Evolutionary conservation across 2,113 vertebrate genomes (phyloP), one percentile per base, ranked within the genome.

Genomic region (Acanthochromis polyacanthus): DNA sequence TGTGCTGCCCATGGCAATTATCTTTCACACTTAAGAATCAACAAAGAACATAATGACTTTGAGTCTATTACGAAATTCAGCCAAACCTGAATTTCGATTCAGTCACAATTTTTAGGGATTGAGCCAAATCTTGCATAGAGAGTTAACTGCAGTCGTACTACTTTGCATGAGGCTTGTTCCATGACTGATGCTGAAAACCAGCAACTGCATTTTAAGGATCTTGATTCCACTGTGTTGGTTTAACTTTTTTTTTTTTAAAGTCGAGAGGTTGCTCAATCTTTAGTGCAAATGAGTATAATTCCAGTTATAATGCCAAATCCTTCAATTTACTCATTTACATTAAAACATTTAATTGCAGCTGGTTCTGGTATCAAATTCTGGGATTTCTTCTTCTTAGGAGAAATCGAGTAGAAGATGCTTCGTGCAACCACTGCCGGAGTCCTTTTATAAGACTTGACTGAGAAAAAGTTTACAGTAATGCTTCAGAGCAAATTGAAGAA

Each of bases 41-140:
- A 97, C 96, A 97, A 97, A 96, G 96, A 96, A 96, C 95, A 95
- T 96, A 96, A 97, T 96, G 95, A 96, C 95, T 79, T 73, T 59
- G 65, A 88, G 65, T 81, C 76, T 79, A 89, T 90, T 79, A 87
- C 58, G 68, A 82, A 86, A 82, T 82, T 83, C 56, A 59, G 57
- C 19, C 68, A 78, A 81, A 86, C 83, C 67, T 71, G 50, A 87
- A 86, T 86, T 86, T 84, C 73, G 79, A 88, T 56, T 48, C 56
- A 86, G 65, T 36, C 55, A 22, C 52, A 40, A 40, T 66, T 61
- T 72, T 71, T 64, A 81, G 51, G 61, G 58, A 73, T 72, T 55
- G 73, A 80, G 64, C 16, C 16, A 59, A 64, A 75, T 74, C 71
- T 58, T 60, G 62, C 23, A 72, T 40, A 38, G 25, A 57, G 22